phyloP scores from a whole-genome alignment of 2,888 invertebrate genomes.

The Hypena proboscidalis region DNA sequence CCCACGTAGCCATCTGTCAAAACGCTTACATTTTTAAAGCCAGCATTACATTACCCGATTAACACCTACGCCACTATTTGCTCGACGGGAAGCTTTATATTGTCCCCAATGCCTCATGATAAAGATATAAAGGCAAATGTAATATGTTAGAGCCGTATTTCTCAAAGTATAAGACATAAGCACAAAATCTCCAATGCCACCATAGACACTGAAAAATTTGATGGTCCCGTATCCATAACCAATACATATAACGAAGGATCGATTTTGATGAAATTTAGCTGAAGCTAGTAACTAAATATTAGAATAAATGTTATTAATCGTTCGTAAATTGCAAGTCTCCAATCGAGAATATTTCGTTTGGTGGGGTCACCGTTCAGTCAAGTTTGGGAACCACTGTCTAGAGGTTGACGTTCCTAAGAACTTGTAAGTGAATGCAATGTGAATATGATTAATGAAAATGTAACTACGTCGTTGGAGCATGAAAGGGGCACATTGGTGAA shows the following conservation, averaged over 20 bases:
- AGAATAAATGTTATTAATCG: no score
- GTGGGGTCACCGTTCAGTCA: no score
- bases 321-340: no score
- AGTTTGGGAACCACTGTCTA: no score
- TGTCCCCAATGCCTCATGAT: conserved; percentile 48
- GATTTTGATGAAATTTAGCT: no score
- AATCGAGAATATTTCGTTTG: no score
- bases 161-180: no score
- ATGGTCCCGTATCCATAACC: no score
- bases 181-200: no score
- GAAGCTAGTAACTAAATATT: no score
- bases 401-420: conserved; percentile 26
- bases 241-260: no score
- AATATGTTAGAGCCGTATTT: conserved; percentile 20
- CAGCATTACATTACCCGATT: conserved; percentile 47
- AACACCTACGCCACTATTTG: conserved; percentile 65
- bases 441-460: conserved; percentile 42
- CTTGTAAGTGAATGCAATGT: conserved; percentile 24
- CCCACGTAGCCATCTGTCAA: conserved; percentile 52
- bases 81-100: conserved; percentile 62
- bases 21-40: conserved; percentile 51
- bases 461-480: conserved; percentile 18
- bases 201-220: no score
- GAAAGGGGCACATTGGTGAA: conserved; percentile 13
- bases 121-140: conserved; percentile 34